A percentile compares a stretch with the other conserved stretches of the same genome.
Evolutionary conservation across 1,140 invertebrate species (phyloP).

Genomic region (Calliopsis andreniformis): DNA sequence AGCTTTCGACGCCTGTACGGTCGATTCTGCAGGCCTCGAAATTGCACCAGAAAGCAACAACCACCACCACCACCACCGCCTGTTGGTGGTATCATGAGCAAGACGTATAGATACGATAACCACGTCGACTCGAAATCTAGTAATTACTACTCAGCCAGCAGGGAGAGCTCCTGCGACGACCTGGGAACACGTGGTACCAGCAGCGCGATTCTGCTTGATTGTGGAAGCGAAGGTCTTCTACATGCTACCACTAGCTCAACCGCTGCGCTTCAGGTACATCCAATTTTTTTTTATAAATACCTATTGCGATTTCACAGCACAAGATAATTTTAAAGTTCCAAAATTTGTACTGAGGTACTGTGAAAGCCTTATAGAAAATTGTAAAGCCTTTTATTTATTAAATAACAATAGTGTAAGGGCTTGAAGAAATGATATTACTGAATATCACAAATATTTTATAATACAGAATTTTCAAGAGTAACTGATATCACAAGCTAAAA

Average conservation of each 20-base stretch:
- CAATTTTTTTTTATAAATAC: background rate
- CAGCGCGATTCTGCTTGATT: slow-evolving; percentile 75
- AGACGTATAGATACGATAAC: slow-evolving; percentile 77
- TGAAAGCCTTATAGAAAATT: too few species aligned
- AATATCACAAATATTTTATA: too few species aligned
- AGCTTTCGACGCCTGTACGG: slow-evolving; percentile 83
- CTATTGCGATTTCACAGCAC: too few species aligned
- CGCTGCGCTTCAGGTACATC: slow-evolving; percentile 73
- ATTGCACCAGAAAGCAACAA: slow-evolving; percentile 71
- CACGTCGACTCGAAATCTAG: slow-evolving; percentile 74
- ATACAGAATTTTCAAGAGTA: too few species aligned
- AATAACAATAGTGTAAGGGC: too few species aligned
- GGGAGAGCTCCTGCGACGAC: slow-evolving; percentile 77
- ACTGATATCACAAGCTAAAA: too few species aligned
- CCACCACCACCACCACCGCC: slow-evolving; percentile 69
- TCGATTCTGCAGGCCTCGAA: slow-evolving; percentile 77
- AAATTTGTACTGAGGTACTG: too few species aligned
- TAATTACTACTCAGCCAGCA: slow-evolving; percentile 75
- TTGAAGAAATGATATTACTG: too few species aligned
- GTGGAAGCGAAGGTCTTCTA: slow-evolving; percentile 75
- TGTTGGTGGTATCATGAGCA: slow-evolving; percentile 67
- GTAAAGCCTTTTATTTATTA: too few species aligned
- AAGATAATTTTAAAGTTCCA: too few species aligned
- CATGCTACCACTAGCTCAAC: slow-evolving; percentile 75
- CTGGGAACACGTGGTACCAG: slow-evolving; percentile 71